These are phyloP conservation scores for Dasyprocta punctata DNA, from an alignment of 2,113 vertebrate genomes.

Conservation along the genomic window DNA sequence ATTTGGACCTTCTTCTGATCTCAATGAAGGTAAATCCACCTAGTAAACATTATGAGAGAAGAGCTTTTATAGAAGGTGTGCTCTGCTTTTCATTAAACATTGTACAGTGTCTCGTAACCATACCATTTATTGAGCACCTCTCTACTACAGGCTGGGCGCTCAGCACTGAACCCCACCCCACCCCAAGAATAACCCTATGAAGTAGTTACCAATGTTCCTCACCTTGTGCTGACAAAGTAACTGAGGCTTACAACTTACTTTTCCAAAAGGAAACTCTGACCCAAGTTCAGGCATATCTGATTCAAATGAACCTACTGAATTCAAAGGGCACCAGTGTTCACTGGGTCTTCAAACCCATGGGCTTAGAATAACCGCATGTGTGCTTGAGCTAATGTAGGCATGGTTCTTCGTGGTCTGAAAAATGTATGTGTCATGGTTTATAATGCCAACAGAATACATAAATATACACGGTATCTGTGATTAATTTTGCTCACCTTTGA, in stretches of 20 bases:
- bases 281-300: background rate
- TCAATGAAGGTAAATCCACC: background rate
- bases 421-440: background rate
- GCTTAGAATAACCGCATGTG: background rate
- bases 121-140: background rate
- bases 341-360: background rate
- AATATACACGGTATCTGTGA: conserved; percentile 25
- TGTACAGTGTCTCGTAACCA: rapidly evolving
- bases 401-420: background rate
- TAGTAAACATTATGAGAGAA: background rate
- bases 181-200: background rate
- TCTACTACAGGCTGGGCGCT: background rate
- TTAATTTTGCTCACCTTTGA: conserved; percentile 50
- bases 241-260: background rate
- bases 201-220: background rate
- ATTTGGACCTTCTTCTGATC: background rate
- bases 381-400: rapidly evolving
- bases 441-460: background rate
- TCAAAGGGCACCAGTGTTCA: background rate
- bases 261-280: background rate
- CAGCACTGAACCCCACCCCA: background rate
- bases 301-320: background rate
- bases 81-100: background rate
- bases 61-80: background rate
- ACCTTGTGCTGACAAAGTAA: background rate